Base-by-base conservation (phyloP, 2,888 invertebrate genomes). In the Opisthograptis luteolata region DNA sequence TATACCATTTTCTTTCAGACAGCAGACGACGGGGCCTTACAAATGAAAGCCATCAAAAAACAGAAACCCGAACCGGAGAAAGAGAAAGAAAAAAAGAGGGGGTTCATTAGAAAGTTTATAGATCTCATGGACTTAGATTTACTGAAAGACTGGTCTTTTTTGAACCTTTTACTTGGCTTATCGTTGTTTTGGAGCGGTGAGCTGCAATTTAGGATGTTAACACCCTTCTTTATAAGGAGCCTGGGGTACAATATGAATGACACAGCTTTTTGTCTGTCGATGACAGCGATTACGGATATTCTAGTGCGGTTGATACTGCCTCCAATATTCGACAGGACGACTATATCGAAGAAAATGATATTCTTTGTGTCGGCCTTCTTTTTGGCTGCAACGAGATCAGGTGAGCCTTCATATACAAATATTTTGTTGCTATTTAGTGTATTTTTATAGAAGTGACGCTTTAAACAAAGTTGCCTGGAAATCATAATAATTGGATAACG, bases 161-260 rank as follows among this genome's bases (percentile, higher is more conserved):
- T 95, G 71, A 95, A 95, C 74, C 91, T 95, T 66, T 91, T 95
- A 56, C 93, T 95, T 49, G 95, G 95, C 4, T 84, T 95, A 41
- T 94, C 95, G 24, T 91, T 95, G 27, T 94, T 94, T 81, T 95
- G 94, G 86, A 94, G 94, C 42, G 95, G 95, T 35, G 95, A 95
- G 74, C 92, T 94, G 77, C 95, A 95, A 70, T 95, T 95, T 79
- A 94, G 95, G 78, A 93, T 94, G 94, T 92, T 94, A 32, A 94
- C 93, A 28, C 94, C 94, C 8, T 94, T 94, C 78, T 94, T 94
- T 74, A 93, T 94, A 58, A 88, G 90, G 34, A 91, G 91, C 70
- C 76, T 94, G 67, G 93, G 93, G 1, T 93, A 93, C 70, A 89
- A 92, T 50, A 93, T 93, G 78, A 81, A 92, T 30, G 94, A 95